Evolutionary conservation across 1,140 invertebrate genomes (phyloP), one percentile per base, ranked within the genome.

Genomic region (Euwallacea similis): DNA sequence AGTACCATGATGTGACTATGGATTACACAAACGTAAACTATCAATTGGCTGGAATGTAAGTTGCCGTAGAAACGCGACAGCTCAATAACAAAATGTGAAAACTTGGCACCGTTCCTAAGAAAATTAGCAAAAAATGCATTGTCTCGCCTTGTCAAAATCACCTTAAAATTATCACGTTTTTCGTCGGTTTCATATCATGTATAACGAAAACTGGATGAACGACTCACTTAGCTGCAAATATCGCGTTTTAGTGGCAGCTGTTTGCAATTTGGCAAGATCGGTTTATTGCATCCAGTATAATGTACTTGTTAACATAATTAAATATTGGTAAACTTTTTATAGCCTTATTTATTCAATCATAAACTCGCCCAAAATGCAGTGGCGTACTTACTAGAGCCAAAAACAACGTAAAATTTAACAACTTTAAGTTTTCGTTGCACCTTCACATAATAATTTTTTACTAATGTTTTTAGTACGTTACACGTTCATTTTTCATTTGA

Each of bases 161-260:
- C 61, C 16, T 63, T 63, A 63, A 60, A 63, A 63, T 63, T 63
- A 63, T 63, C 42, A 63, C 42, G 61, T 63, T 63, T 63, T 63
- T 63, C 61, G 42, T 63, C 61, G 61, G 61, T 63, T 63, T 63
- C 61, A 63, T 63, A 13, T 46, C 21, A 13, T 63, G 44, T 13
- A 16, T n/a, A 47, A 16, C 21, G 55, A 13, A 50, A 50, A 50
- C 9, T 13, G 55, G 10, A 58, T 58, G 21, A 63, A 63, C 43
- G 10, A 11, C 9, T 44, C 47, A 63, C 61, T 46, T 46, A 47
- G 61, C 42, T 63, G 43, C 61, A 63, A 10, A 66, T 54, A 15
- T 42, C 56, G 64, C 42, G 44, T 56, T 66, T 50, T 50, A 55
- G 13, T 54, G 15, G n/a, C 64, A 66, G 64, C 64, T 66, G 64